Base-by-base conservation (phyloP, 2,113 vertebrate genomes). In the Sialia sialis region DNA sequence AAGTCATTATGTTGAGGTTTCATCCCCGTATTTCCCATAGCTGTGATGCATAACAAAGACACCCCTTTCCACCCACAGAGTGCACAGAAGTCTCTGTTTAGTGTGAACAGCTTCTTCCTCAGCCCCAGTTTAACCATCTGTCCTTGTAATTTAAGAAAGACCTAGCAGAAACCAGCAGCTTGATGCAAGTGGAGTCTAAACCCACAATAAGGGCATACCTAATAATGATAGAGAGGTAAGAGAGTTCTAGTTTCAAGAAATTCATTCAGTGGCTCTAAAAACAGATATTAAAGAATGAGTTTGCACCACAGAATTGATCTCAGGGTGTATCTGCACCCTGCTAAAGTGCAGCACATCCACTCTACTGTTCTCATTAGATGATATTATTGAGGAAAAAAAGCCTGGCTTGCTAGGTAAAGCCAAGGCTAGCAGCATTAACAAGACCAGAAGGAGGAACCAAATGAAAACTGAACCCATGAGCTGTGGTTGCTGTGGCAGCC, bases 41-140 rank as follows among this genome's bases (percentile, higher is more conserved):
- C 67, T 6, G 4, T 34, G 48, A 56, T 83, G 44, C 82, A 84
- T 64, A 84, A 78, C 72, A 67, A 36, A 94, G 84, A 43, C 39
- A 81, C 13, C 76, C 60, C 72, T 88, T 93, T 77, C 80, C 73
- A 85, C 85, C 87, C 67, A 87, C 34, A 0, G 58, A 18, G 68
- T 55, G 56, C 60, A n/a, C 32, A 62, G 52, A 89, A 89, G 64
- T 49, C 54, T 89, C 89, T 93, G 63, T 70, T 86, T 74, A 44
- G 52, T 76, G 86, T 94, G 87, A 95, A 83, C 64, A 64, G 17
- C 84, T 92, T 91, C 67, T 94, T 91, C 60, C 81, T 56, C 79
- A 96, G 84, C 43, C 89, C 82, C 64, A 94, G 72, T 89, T 96
- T 92, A 95, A 55, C 90, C 87, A 90, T 90, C 92, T 95, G 80